phyloP scores from a whole-genome alignment of 1,140 invertebrate species.

The Xylocopa sonorina region DNA sequence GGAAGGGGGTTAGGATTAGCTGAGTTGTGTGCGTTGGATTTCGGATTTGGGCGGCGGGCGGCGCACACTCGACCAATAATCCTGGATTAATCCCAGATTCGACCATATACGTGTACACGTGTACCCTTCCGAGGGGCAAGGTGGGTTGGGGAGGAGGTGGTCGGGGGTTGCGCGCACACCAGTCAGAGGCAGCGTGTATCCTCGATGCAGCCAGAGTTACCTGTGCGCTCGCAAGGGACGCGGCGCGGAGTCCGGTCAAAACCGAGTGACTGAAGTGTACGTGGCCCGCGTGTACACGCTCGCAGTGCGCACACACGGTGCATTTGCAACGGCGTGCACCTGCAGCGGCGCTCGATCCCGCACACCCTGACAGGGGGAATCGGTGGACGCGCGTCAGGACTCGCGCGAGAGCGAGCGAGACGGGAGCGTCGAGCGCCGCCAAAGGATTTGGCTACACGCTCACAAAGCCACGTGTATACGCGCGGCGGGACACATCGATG shows the following conservation, averaged over 20 bases:
- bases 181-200: conserved; percentile 22
- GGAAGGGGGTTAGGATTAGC: conserved; percentile 76
- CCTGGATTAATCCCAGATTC: conserved; percentile 77
- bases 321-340: conserved; percentile 23
- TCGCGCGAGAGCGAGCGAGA: conserved; percentile 46
- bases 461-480: conserved; percentile 49
- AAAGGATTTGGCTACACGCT: conserved; percentile 74
- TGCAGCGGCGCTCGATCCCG: background rate
- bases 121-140: conserved; percentile 19
- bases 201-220: conserved; percentile 15
- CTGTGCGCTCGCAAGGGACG: conserved; percentile 1
- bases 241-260: conserved; percentile 59
- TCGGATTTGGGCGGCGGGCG: conserved; percentile 76
- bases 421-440: conserved; percentile 68
- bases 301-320: too few relatives aligned
- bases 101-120: conserved; percentile 54
- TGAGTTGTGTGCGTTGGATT: conserved; percentile 80
- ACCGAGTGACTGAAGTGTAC: conserved; percentile 55
- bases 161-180: too few relatives aligned
- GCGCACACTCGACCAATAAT: conserved; percentile 76
- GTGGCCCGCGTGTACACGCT: conserved; percentile 7
- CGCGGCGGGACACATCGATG: conserved; percentile 59
- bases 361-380: background rate
- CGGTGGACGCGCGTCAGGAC: conserved; percentile 15
- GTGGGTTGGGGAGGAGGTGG: too few relatives aligned